These are phyloP conservation scores for Napeogenes inachia DNA, from an alignment of 2,888 invertebrate genomes.

Conservation along the genomic window DNA sequence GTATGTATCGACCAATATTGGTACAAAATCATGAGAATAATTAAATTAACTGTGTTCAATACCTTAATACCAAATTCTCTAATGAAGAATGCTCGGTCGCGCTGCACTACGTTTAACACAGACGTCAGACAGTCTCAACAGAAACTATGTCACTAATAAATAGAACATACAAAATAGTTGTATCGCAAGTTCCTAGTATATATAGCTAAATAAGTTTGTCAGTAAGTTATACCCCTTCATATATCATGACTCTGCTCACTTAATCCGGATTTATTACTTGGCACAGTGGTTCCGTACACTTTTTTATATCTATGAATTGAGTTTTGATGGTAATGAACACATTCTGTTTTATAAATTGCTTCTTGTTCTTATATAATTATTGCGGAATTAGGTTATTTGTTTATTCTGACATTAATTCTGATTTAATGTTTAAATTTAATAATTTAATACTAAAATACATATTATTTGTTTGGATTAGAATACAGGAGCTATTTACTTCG, in stretches of 20 bases:
- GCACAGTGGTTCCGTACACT: conserved; percentile 11
- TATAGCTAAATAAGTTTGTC: conserved; percentile 13
- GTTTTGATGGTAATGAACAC: conserved; percentile 13
- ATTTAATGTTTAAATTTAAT: too few species aligned
- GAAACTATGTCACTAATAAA: too few species aligned
- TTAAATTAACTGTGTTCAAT: too few species aligned
- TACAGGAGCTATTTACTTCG: too few species aligned
- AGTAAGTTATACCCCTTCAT: conserved; percentile 20
- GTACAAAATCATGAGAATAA: too few species aligned
- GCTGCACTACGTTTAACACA: too few species aligned
- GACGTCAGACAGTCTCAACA: too few species aligned
- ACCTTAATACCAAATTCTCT: too few species aligned
- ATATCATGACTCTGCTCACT: conserved; percentile 18
- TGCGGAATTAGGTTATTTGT: background rate
- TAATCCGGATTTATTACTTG: conserved; percentile 23
- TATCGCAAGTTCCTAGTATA: background rate
- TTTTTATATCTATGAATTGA: conserved; percentile 10
- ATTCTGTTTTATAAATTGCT: conserved; percentile 6
- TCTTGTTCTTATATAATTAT: conserved; percentile 2
- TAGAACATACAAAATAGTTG: background rate
- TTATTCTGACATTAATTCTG: background rate
- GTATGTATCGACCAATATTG: too few species aligned
- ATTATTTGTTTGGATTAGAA: too few species aligned
- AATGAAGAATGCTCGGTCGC: too few species aligned
- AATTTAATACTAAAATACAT: too few species aligned